Evolutionary conservation across 2,113 vertebrate species (phyloP).

Genomic region (Hydropotes inermis): DNA sequence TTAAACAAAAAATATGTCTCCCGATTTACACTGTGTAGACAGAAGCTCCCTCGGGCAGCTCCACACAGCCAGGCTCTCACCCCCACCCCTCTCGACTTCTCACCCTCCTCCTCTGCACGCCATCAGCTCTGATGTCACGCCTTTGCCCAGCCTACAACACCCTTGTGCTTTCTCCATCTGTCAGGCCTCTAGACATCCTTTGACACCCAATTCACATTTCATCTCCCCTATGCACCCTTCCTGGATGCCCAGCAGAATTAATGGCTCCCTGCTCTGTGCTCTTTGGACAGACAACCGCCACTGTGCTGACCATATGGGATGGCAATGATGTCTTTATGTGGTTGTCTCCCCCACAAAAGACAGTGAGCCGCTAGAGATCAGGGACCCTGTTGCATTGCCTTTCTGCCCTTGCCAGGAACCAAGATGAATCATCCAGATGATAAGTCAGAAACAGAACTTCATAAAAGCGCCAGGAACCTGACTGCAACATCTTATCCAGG

Average conservation of each 20-base stretch:
- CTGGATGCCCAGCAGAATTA: background rate
- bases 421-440: background rate
- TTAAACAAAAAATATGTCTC: background rate
- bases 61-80: background rate
- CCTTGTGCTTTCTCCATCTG: background rate
- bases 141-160: background rate
- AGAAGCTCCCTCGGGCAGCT: background rate
- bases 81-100: background rate
- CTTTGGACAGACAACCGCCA: background rate
- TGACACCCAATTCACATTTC: background rate
- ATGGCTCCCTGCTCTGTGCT: background rate
- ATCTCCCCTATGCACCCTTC: background rate
- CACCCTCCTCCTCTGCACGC: background rate
- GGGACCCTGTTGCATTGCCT: background rate
- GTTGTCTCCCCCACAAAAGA: background rate
- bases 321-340: background rate
- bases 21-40: background rate
- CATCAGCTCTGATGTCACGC: background rate
- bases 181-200: background rate
- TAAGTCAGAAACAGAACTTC: slow-evolving; percentile 18
- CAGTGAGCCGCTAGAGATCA: background rate
- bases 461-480: background rate
- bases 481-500: background rate
- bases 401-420: background rate
- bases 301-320: background rate